phyloP scores from a whole-genome alignment of 1,140 invertebrate species.

The Lasioglossum baleicum region DNA sequence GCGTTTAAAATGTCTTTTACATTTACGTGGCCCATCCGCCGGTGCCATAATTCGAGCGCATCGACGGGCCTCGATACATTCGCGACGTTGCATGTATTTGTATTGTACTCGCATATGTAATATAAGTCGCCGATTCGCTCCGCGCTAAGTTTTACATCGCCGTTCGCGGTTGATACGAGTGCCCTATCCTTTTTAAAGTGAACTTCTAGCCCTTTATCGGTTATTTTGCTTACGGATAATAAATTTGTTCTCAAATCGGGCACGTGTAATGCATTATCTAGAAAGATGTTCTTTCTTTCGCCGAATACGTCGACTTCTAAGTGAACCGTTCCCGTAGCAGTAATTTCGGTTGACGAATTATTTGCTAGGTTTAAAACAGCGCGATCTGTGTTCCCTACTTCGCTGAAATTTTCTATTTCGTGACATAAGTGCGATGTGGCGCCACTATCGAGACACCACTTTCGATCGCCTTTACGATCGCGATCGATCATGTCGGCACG shows the following conservation, averaged over 20 bases:
- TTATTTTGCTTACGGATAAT: slow-evolving; percentile 23
- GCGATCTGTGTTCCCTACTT: too few relatives aligned
- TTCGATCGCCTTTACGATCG: neutral
- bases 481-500: neutral
- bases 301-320: slow-evolving; percentile 3
- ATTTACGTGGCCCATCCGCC: too few relatives aligned
- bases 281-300: neutral
- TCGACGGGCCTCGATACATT: too few relatives aligned
- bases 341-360: neutral
- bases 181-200: slow-evolving; percentile 11
- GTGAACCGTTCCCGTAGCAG: neutral
- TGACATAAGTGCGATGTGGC: neutral
- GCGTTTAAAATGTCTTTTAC: too few relatives aligned
- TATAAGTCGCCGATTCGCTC: neutral
- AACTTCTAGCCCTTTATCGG: neutral
- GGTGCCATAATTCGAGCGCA: too few relatives aligned
- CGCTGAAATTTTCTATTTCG: neutral
- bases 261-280: neutral
- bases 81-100: neutral
- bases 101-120: neutral
- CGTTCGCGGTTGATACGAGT: neutral
- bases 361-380: neutral
- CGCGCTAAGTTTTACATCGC: neutral
- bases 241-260: neutral
- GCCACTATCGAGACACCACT: slow-evolving; percentile 9